A percentile compares a stretch with the other conserved stretches of the same genome.
Conservation (phyloP, 2,113 vertebrate genomes). For the Syrmaticus mikado region DNA sequence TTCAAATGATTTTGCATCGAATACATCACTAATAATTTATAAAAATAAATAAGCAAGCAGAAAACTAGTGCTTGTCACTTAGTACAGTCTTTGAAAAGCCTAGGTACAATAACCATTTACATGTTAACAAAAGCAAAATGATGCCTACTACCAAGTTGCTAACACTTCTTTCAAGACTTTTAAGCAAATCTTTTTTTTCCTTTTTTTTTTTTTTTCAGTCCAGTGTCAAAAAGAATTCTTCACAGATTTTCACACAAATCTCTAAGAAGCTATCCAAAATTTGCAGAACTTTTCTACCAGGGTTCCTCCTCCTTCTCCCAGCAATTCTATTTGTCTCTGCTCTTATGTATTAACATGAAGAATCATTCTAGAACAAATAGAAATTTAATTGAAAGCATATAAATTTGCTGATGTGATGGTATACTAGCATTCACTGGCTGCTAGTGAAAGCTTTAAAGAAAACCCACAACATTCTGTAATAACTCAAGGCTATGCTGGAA, state of each 20-base stretch:
- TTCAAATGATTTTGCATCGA: conserved; percentile 17
- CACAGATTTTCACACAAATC: conserved; percentile 50
- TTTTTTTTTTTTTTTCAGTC: not conserved
- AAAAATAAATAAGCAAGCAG: conserved; percentile 21
- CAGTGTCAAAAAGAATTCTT: conserved; percentile 16
- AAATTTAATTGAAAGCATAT: conserved; percentile 29
- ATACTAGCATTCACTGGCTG: not conserved
- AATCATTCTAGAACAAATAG: not conserved
- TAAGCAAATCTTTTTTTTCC: not conserved
- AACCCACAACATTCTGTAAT: not conserved
- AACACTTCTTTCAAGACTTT: conserved; percentile 20
- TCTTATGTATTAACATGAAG: conserved; percentile 24
- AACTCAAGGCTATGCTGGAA: not conserved
- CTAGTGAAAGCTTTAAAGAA: conserved; percentile 16
- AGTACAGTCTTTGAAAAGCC: not conserved
- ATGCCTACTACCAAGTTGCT: not conserved
- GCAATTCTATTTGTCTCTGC: conserved; percentile 27
- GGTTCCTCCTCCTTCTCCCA: conserved; percentile 5
- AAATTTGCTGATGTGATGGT: conserved; percentile 8
- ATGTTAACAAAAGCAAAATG: conserved; percentile 1
- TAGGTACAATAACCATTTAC: not conserved
- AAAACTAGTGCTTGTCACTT: not conserved
- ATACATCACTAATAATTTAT: conserved; percentile 18
- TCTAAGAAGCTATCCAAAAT: conserved; percentile 29
- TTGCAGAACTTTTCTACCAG: conserved; percentile 28